A percentile compares a stretch with the other conserved stretches of the same genome.
These are phyloP conservation scores for Muscina levida DNA, from an alignment of 2,888 invertebrate genomes.

Conservation along the genomic window DNA sequence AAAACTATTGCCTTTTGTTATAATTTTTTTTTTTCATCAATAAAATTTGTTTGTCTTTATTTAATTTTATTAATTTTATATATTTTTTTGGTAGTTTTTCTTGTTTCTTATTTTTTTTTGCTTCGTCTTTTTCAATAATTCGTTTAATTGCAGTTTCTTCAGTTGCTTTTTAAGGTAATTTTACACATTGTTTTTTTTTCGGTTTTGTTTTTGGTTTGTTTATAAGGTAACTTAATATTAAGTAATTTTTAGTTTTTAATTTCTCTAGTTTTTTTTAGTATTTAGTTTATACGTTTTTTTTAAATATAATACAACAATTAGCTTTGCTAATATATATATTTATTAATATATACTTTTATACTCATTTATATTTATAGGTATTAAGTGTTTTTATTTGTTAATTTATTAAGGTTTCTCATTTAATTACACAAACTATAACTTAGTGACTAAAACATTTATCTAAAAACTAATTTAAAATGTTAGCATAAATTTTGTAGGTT, in stretches of 20 bases:
- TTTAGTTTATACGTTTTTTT: conserved; percentile 52
- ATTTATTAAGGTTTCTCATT: conserved; percentile 32
- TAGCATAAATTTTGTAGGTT: neutral
- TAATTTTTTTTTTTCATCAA: conserved; percentile 15
- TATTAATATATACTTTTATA: conserved; percentile 44
- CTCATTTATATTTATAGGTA: conserved; percentile 37
- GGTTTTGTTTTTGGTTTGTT: conserved; percentile 22
- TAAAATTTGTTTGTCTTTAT: conserved; percentile 32
- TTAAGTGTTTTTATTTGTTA: conserved; percentile 44
- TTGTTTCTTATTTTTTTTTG: conserved; percentile 32
- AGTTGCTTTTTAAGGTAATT: conserved; percentile 63
- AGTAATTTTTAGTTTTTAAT: conserved; percentile 40
- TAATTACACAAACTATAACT: conserved; percentile 17
- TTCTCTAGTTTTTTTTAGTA: conserved; percentile 51
- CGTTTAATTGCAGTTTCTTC: conserved; percentile 66
- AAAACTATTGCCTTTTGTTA: too few species aligned
- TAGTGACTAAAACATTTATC: conserved; percentile 41
- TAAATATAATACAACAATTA: conserved; percentile 75
- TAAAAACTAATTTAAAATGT: conserved; percentile 18
- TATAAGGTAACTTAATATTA: conserved; percentile 27
- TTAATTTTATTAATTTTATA: conserved; percentile 26
- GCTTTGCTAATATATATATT: conserved; percentile 76
- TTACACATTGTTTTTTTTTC: conserved; percentile 55
- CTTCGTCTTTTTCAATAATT: conserved; percentile 52
- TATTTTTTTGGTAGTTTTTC: conserved; percentile 49